Conservation (phyloP, 2,113 vertebrate genomes). For the Fregetta grallaria region DNA sequence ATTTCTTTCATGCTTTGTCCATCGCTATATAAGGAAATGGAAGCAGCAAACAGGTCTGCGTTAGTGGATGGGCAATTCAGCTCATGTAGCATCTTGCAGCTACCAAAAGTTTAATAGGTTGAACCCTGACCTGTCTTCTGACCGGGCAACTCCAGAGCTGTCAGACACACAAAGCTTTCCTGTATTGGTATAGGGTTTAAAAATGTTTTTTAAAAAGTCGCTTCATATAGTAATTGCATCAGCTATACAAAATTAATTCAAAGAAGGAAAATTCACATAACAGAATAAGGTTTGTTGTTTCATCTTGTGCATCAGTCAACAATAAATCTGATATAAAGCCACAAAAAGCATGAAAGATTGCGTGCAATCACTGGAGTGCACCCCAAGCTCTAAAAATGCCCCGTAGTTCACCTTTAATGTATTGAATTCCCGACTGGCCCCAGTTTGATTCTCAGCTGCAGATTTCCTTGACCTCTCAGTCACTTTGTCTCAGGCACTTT, state of each 20-base stretch:
- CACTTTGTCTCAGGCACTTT: conserved; percentile 50
- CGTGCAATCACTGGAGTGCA: neutral
- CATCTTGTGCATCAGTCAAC: neutral
- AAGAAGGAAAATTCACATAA: neutral
- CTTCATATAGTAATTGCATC: rapidly evolving
- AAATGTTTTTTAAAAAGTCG: neutral
- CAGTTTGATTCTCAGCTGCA: neutral
- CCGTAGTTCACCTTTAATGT: neutral
- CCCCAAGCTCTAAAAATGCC: neutral
- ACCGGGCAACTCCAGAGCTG: neutral
- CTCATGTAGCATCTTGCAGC: neutral
- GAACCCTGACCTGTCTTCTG: conserved; percentile 2
- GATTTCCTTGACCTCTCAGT: conserved; percentile 20
- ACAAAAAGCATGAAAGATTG: neutral
- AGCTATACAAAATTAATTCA: neutral
- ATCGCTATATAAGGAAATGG: neutral
- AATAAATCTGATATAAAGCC: neutral
- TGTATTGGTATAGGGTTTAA: neutral
- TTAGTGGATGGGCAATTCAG: neutral
- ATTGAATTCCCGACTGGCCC: neutral
- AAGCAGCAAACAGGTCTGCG: neutral
- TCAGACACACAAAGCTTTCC: neutral
- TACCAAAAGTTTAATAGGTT: neutral
- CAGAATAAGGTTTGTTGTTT: neutral
- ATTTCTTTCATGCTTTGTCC: neutral